phyloP scores from a whole-genome alignment of 2,113 vertebrate genomes.

The Cyprinodon tularosa region DNA sequence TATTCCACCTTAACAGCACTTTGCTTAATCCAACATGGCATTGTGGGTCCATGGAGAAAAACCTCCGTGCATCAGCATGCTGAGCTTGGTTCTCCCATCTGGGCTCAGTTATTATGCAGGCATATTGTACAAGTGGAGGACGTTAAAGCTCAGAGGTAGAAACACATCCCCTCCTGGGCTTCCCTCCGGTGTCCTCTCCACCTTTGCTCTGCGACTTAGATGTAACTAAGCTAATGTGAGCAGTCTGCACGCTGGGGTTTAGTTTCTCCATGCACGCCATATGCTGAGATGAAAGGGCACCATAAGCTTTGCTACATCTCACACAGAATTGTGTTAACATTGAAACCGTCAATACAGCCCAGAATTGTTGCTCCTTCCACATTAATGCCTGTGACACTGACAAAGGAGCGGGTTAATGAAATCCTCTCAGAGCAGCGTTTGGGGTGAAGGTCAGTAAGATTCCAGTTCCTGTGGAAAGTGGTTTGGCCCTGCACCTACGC shows the following conservation, averaged over 20 bases:
- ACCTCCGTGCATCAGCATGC: conserved; percentile 50
- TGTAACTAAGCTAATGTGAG: conserved; percentile 42
- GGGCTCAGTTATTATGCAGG: conserved; percentile 36
- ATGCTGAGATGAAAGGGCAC: conserved; percentile 31
- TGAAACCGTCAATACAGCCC: not conserved
- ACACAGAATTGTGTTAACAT: not conserved
- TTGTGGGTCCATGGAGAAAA: conserved; percentile 41
- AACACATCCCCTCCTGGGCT: conserved; percentile 20
- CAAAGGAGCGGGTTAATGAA: conserved; percentile 42
- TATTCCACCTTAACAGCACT: conserved; percentile 34
- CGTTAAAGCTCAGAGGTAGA: conserved; percentile 24
- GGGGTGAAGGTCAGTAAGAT: conserved; percentile 26
- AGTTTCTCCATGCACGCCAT: conserved; percentile 8
- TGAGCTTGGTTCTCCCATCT: conserved; percentile 49
- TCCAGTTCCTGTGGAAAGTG: conserved; percentile 12
- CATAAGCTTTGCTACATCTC: conserved; percentile 1
- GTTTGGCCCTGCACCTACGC: not conserved
- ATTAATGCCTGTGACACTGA: conserved; percentile 47
- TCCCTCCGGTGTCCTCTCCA: conserved; percentile 32
- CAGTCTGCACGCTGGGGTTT: conserved; percentile 5
- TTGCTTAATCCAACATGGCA: conserved; percentile 52
- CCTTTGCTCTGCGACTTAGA: conserved; percentile 24
- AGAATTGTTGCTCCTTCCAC: conserved; percentile 8
- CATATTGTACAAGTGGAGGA: conserved; percentile 31
- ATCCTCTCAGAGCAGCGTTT: conserved; percentile 38